phyloP scores from a whole-genome alignment of 1,140 invertebrate species.

The Drosophila athabasca region DNA sequence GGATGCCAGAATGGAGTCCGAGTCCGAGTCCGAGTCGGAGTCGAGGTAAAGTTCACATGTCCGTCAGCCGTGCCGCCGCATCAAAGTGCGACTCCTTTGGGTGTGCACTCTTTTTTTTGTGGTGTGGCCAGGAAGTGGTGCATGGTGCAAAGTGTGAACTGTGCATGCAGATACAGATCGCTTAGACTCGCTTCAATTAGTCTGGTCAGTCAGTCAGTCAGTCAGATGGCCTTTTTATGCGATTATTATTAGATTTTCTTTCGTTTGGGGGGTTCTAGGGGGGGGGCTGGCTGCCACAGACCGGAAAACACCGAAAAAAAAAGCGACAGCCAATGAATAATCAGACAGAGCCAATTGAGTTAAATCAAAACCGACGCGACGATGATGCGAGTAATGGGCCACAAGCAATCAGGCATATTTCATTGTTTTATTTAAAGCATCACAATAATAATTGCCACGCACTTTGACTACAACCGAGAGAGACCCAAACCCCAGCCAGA shows the following conservation, averaged over 20 bases:
- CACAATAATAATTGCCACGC: slow-evolving; percentile 80
- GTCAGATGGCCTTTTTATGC: slow-evolving; percentile 33
- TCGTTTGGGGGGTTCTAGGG: slow-evolving; percentile 22
- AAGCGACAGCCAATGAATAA: slow-evolving; percentile 61
- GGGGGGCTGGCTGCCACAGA: slow-evolving; percentile 36
- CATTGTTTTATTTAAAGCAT: slow-evolving; percentile 80
- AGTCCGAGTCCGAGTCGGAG: no score
- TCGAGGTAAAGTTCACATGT: slow-evolving; percentile 67
- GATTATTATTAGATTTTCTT: slow-evolving; percentile 42
- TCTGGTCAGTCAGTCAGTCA: slow-evolving; percentile 62
- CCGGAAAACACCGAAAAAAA: slow-evolving; percentile 74
- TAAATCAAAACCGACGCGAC: slow-evolving; percentile 77
- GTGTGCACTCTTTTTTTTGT: slow-evolving; percentile 13
- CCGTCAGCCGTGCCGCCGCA: slow-evolving; percentile 50
- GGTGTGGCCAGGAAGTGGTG: slow-evolving; percentile 65
- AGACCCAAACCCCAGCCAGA: neutral
- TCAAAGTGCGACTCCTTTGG: slow-evolving; percentile 52
- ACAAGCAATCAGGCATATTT: slow-evolving; percentile 69
- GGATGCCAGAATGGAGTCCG: slow-evolving; percentile 5
- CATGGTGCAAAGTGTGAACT: slow-evolving; percentile 76
- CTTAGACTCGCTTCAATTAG: slow-evolving; percentile 77
- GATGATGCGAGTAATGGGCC: slow-evolving; percentile 46
- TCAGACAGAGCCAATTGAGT: slow-evolving; percentile 74
- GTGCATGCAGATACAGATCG: slow-evolving; percentile 78
- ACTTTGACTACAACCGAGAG: slow-evolving; percentile 66